Base-by-base conservation (phyloP, 2,113 vertebrate species). In the Dissostichus mawsoni region DNA sequence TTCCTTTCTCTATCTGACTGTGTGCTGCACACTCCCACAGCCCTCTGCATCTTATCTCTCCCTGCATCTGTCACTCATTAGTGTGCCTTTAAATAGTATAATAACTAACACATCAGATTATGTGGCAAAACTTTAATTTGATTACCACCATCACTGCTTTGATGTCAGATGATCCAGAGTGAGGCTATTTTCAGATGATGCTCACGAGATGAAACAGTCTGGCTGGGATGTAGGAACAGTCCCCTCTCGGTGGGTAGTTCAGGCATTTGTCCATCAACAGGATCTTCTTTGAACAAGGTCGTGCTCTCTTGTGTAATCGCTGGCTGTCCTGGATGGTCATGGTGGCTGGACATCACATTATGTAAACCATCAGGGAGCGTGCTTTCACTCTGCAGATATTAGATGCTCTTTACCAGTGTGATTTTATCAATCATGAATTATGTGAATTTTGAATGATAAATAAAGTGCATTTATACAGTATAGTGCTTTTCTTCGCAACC, bases 271-370 rank as follows among this genome's bases (percentile, higher is more conserved):
- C 57, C 62, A 69, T 64, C 25, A 20, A 20, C 51, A 11, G 41
- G 4, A 0, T 64, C 59, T 70, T 67, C 61, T 53, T 62, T 78
- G 14, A 63, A 56, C 61, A 57, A 5, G 5, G 17, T 20, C 8
- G 3, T 53, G 36, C 5, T 9, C 55, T 78, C 53, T 87, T 78
- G 57, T 0, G 1, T 80, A 83, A 87, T 82, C 67, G 25, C 29
- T 29, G 33, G 56, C 48, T 50, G 66, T 79, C 81, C 69, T 76
- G 2, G 18, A 16, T 55, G 76, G 63, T 69, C 78, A 78, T 81
- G 86, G 63, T 50, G 70, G 51, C 77, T 68, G 74, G 74, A 74
- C 71, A 58, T 78, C 45, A 81, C 74, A 48, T 85, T 76, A 86
- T 48, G 68, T 84, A 81, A 85, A 82, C 52, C 69, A 80, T 79